phyloP scores from a whole-genome alignment of 2,113 vertebrate species.

The Cynocephalus volans region DNA sequence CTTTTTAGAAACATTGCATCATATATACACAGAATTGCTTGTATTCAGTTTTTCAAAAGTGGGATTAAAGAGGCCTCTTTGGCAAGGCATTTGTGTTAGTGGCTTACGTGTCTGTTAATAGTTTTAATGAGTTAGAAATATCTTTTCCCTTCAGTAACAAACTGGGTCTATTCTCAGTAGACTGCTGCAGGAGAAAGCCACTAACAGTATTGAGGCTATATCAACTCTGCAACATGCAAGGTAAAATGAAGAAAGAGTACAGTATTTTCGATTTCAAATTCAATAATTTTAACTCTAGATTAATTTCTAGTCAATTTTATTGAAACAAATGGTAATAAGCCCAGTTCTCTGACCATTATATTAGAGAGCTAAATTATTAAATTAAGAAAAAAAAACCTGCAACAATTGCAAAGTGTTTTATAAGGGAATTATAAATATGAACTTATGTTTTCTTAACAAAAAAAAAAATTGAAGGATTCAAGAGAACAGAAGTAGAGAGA shows the following conservation, averaged over 20 bases:
- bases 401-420: neutral
- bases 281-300: neutral
- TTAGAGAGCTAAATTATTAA: neutral
- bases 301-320: conserved; percentile 7
- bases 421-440: neutral
- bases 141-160: neutral
- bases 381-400: neutral
- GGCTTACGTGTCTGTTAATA: neutral
- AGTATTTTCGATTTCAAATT: conserved; percentile 33
- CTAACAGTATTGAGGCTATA: neutral
- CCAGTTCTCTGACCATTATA: neutral
- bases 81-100: neutral
- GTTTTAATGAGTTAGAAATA: conserved; percentile 49
- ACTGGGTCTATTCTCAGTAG: neutral
- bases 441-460: conserved; percentile 3
- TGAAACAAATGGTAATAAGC: neutral
- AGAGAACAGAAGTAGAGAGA: neutral
- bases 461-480: neutral
- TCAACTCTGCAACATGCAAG: neutral
- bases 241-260: neutral
- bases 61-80: neutral
- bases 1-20: neutral
- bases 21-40: neutral
- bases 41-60: neutral
- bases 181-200: neutral